Conservation (phyloP, 2,113 vertebrate species). For the Xenus cinereus region DNA sequence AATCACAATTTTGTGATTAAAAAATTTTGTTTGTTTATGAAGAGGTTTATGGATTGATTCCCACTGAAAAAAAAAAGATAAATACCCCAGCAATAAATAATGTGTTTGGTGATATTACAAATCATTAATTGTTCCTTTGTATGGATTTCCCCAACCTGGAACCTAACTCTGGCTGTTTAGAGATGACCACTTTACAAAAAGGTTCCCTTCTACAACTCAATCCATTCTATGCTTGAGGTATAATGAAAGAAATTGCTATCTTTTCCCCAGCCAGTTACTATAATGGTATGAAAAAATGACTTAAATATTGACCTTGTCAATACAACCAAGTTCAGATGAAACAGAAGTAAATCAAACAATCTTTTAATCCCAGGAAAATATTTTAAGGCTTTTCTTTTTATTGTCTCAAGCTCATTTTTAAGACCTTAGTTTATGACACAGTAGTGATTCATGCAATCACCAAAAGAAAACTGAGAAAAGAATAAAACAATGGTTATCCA, state of each 20-base stretch:
- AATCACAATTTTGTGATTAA: background rate
- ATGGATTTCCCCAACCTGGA: background rate
- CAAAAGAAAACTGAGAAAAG: background rate
- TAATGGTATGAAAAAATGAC: background rate
- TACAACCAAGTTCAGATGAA: background rate
- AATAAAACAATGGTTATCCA: background rate
- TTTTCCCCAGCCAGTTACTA: background rate
- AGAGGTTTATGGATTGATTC: background rate
- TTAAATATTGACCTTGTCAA: slow-evolving; percentile 24
- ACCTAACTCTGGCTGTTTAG: background rate
- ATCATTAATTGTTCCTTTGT: background rate
- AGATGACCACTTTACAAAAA: background rate
- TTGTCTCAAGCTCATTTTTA: background rate
- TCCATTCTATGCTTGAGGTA: background rate
- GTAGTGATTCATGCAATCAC: background rate
- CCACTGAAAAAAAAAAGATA: background rate
- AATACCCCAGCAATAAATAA: background rate
- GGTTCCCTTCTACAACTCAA: background rate
- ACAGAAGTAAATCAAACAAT: slow-evolving; percentile 14
- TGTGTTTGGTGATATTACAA: background rate
- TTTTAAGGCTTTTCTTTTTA: background rate
- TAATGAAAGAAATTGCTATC: background rate
- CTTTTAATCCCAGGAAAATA: slow-evolving; percentile 1
- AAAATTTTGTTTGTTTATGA: background rate
- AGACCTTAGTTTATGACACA: background rate